These are phyloP conservation scores for Heterodera carotae DNA, from an alignment of 1,140 invertebrate genomes.

Conservation along the genomic window DNA sequence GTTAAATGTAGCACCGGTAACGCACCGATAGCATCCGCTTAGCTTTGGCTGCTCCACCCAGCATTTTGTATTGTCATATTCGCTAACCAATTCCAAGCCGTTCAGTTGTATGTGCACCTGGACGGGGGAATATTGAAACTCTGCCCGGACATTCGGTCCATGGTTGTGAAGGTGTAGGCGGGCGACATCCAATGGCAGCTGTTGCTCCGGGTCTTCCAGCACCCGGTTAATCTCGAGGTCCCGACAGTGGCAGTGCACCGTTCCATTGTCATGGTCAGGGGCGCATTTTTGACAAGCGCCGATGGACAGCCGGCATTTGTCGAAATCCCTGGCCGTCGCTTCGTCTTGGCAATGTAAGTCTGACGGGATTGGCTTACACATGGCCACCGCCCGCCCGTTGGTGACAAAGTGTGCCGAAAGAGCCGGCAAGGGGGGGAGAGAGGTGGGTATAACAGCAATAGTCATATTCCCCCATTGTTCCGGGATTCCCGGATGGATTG, in stretches of 20 bases:
- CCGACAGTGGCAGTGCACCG: not conserved
- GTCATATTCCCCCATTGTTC: constrained; percentile 5
- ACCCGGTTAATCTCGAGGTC: not conserved
- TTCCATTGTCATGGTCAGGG: not conserved
- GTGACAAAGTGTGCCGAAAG: not conserved
- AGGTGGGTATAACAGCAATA: not conserved
- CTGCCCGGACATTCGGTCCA: not conserved
- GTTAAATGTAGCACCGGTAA: not conserved
- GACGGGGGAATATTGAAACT: not conserved
- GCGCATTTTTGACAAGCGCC: not conserved
- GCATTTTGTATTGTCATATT: not conserved
- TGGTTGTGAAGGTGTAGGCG: constrained; percentile 4
- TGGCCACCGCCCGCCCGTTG: not conserved
- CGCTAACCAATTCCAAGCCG: no score
- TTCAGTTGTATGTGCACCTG: no score
- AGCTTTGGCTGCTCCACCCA: not conserved
- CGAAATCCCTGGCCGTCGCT: not conserved
- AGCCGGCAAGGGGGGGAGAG: not conserved
- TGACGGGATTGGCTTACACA: not conserved
- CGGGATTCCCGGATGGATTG: not conserved
- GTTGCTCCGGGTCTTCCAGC: not conserved
- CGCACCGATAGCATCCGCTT: not conserved
- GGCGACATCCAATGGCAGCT: not conserved
- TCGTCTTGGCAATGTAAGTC: not conserved
- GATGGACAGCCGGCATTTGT: not conserved